Base-by-base conservation (phyloP, 1,140 invertebrate genomes). In the Tenebrio molitor region DNA sequence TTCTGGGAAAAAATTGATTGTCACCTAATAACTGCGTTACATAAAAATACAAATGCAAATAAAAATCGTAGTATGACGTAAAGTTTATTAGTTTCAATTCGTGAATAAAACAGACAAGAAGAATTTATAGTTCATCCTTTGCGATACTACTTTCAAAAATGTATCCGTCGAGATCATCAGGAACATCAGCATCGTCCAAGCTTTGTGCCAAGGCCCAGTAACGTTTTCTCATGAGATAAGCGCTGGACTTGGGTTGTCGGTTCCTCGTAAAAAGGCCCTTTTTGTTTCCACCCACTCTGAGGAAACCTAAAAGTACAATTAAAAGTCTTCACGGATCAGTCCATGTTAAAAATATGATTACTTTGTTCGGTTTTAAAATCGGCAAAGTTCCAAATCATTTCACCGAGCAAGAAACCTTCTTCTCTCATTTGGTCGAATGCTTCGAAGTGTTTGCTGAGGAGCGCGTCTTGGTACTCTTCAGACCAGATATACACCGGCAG, bases 331-430 rank as follows among this genome's bases (percentile, higher is more conserved):
- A 33, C 29, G 4, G 10, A 0, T 5, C 4, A 4, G 4, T 10
- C 4, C 17, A 17, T 29, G 2, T 1, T 42, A 29, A 33, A 33
- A 5, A 5, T 10, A 5, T 33, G 4, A 33, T 85, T 84, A 93
- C 91, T 87, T 86, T 93, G 90, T 16, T 88, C 89, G 17, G 92
- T 93, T 76, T 91, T 91, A 76, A 93, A 94, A 79, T 94, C 92
- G 1, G 92, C 96, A 85, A 98, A 98, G 82, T 98, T 98, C 97
- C 97, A 99, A 41, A 98, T 94, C 86, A 97, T 39, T 39, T 39
- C 36, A 12, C 36, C 36, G 2, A 39, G 5, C 5, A 39, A 39
- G 0, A 96, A 95, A 3, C 91, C 89, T 74, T 89, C 84, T 0
- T 84, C 81, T 66, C 93, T 87, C 8, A 97, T 81, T 29, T 83